Evolutionary conservation across 2,797 vertebrate genomes (phyloP), one percentile per base, ranked within the genome.

Genomic region (Silurus aristotelis): DNA sequence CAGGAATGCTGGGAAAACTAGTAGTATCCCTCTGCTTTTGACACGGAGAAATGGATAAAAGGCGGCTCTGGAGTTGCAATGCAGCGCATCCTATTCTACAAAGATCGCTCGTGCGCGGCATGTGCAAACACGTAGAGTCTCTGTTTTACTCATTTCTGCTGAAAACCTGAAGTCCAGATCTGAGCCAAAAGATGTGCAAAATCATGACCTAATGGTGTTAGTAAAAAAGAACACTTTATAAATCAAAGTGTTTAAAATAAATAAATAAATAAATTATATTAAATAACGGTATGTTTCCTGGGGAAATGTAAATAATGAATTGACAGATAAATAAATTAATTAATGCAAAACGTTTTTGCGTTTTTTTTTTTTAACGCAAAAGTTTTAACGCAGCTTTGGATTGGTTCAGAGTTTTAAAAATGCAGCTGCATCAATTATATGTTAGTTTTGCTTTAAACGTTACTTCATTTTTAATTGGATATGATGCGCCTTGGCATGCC

Each of bases 81-180:
- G 81, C 67, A 73, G 90, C 86, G 87, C 92, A 91, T 92, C 90
- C 78, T 90, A 85, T 86, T 85, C 86, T 86, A 83, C 82, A 58
- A 68, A 73, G 82, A 43, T 68, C 38, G 76, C 46, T 71, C 25
- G 19, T 72, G 86, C 82, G 27, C 38, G 61, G 20, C 92, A 89
- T 92, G 91, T 87, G 89, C 87, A 87, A 87, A 91, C 92, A 91
- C 84, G 90, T 87, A 85, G 79, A 61, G 46, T 19, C 27, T 9
- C 52, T 71, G 72, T 80, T 19, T 19, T 31, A 52, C 22, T 48
- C 0, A 52, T 20, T 73, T 27, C 82, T 61, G 20, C 14, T 6
- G 12, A 75, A 52, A 83, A 27, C n/a, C 6, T 13, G 6, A 52
- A 0, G 22, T 80, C 13, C 22, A 64, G 6, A 80, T 46, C 31